Evolutionary conservation across 2,888 invertebrate genomes (phyloP), one percentile per base, ranked within the genome.

Genomic region (Perizoma affinitatum): DNA sequence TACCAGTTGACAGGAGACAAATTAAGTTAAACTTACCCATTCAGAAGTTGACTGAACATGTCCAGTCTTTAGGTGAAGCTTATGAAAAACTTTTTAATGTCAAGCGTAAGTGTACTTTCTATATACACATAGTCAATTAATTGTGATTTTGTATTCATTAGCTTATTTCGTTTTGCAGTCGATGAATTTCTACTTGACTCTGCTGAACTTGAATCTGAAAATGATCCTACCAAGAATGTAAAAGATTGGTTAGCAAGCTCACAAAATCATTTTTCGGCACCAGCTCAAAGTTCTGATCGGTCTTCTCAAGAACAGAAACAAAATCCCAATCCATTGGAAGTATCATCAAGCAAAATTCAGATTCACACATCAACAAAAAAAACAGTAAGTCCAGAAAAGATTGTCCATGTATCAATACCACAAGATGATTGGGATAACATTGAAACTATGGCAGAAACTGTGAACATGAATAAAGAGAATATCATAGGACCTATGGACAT

Each of bases 381-480:
- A 63, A 64, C 62, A 58, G 63, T 44, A 45, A 79, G 66, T 59
- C 75, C 81, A 44, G 59, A 68, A 48, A 82, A 82, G 71, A 69
- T 80, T 49, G 63, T 80, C 50, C 72, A 75, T 76, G 68, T 77
- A 4, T 73, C 76, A 61, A 72, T 73, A 64, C 71, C 80, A 56
- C 89, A 90, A 78, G 83, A 85, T 72, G 89, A 90, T 72, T 90
- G 88, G 90, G 90, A 91, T 63, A 88, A 87, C 76, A 91, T 92
- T 69, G 90, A 91, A 75, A 66, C 66, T 55, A 68, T 90, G 61
- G 67, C 74, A 58, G 84, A 86, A 66, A 74, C 75, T 46, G 63
- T 66, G 33, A 48, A 46, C n/a, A 69, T 65, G 54, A 72, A 75
- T 61, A 82, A 82, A 65, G 77, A 83, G 57, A 85, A 87, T 68